Conservation (phyloP, 2,113 vertebrate species). For the Accipiter cooperii region DNA sequence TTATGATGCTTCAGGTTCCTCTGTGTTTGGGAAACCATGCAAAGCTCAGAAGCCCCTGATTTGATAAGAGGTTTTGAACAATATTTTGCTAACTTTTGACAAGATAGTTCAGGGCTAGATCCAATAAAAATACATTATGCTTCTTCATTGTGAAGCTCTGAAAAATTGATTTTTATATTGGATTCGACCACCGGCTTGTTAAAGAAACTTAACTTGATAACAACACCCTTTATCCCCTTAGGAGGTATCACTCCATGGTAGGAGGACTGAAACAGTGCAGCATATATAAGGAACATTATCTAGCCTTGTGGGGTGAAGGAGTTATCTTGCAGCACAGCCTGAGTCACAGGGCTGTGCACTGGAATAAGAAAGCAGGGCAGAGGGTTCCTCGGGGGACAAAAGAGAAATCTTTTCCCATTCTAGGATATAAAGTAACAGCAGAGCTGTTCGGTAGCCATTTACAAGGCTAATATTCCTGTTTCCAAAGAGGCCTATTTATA, state of each 20-base stretch:
- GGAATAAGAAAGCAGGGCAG: neutral
- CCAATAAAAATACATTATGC: constrained; percentile 30
- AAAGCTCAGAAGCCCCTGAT: neutral
- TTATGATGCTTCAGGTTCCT: neutral
- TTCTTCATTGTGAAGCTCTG: constrained; percentile 11
- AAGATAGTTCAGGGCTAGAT: constrained; percentile 22
- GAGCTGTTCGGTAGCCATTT: neutral
- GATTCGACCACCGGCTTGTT: constrained; percentile 34
- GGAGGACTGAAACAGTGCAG: neutral
- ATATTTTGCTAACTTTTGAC: constrained; percentile 26
- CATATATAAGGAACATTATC: neutral
- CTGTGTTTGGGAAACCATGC: neutral
- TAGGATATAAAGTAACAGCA: neutral
- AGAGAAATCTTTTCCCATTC: neutral
- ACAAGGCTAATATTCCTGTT: neutral
- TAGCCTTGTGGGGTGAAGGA: neutral
- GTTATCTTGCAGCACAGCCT: neutral
- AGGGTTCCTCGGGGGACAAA: neutral
- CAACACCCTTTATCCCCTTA: constrained; percentile 21
- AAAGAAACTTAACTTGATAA: constrained; percentile 43
- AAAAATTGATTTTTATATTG: constrained; percentile 54
- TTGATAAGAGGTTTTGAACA: neutral
- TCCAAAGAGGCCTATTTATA: neutral
- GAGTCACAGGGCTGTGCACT: constrained; percentile 4
- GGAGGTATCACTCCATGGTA: neutral